Base-by-base conservation (phyloP, 2,797 vertebrate species). In the Sebastes cheni region DNA sequence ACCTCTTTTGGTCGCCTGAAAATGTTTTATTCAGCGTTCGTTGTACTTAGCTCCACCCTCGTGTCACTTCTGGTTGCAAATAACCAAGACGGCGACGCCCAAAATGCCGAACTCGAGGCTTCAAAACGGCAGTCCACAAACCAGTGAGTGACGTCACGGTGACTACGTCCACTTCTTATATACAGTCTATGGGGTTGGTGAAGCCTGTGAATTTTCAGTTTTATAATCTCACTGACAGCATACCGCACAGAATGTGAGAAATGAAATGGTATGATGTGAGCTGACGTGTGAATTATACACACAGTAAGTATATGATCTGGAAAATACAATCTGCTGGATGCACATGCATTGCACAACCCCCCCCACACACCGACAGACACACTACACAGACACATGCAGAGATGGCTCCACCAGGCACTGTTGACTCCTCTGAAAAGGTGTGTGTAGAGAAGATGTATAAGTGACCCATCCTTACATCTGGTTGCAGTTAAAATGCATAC, bases 321-420 rank as follows among this genome's bases (percentile, higher is more conserved):
- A 55, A 70, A 25, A 68, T 69, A 14, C 52, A 65, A 6, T 62
- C n/a, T 29, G 60, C 16, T 9, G 59, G 16, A 64, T 62, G 20
- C 59, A 56, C 55, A 58, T 58, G 54, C 36, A 46, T 67, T 87
- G 39, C 70, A 56, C 65, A 90, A 50, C 42, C 55, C 84, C 34
- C 74, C 52, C 36, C 36, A 12, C 12, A 13, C 52, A 69, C 75
- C 55, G 23, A 14, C 50, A 77, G 14, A 70, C 50, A 10, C 50
- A 64, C 39, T 72, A 30, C 56, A 75, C 59, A 75, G 55, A 81
- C 69, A 54, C 0, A 30, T 74, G 73, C 50, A 81, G 87, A 81
- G 87, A 93, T 74, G 78, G 85, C 87, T 89, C 91, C 62, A 77
- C 92, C 92, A 93, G 93, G 92, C 87, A 91, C 91, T 64, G 80